A percentile compares a stretch with the other conserved stretches of the same genome.
phyloP scores from a whole-genome alignment of 2,888 invertebrate genomes.

The Xiphydria camelus region DNA sequence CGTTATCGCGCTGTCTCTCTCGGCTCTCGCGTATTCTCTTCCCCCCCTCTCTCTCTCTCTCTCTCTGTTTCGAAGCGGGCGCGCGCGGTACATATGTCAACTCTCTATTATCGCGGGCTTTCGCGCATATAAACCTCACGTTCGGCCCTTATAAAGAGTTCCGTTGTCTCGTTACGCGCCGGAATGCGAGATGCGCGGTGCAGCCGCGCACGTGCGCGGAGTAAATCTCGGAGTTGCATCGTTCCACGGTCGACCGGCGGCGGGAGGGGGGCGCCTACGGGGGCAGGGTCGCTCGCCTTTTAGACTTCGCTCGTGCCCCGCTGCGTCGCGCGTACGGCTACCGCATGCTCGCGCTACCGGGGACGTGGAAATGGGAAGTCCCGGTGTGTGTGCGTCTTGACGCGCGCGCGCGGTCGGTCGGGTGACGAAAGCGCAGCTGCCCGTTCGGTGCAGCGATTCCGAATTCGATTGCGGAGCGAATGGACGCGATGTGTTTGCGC shows the following conservation, averaged over 20 bases:
- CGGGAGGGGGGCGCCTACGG: conserved; percentile 15
- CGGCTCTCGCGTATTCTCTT: conserved; percentile 6
- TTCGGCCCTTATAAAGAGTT: conserved; percentile 46
- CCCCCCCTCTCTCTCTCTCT: conserved; percentile 9
- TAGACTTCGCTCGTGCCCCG: too few relatives aligned
- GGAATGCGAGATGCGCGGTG: conserved; percentile 31
- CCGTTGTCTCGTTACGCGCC: conserved; percentile 51
- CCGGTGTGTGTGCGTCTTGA: too few relatives aligned
- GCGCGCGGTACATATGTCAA: conserved; percentile 6
- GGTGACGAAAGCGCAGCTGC: too few relatives aligned
- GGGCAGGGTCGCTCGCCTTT: conserved; percentile 15
- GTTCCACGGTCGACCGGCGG: too few relatives aligned
- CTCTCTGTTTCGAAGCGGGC: conserved; percentile 2
- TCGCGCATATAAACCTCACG: conserved; percentile 18
- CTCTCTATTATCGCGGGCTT: conserved; percentile 12
- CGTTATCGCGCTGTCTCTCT: too few relatives aligned
- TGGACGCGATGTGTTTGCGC: too few relatives aligned
- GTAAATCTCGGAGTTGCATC: conserved; percentile 43
- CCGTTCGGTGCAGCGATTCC: too few relatives aligned
- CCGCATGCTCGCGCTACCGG: too few relatives aligned
- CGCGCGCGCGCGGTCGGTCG: too few relatives aligned
- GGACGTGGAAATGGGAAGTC: too few relatives aligned
- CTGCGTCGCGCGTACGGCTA: too few relatives aligned
- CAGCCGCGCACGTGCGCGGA: conserved; percentile 41
- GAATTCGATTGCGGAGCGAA: too few relatives aligned